Conservation (phyloP, 2,113 vertebrate genomes). For the Lamprotornis superbus region DNA sequence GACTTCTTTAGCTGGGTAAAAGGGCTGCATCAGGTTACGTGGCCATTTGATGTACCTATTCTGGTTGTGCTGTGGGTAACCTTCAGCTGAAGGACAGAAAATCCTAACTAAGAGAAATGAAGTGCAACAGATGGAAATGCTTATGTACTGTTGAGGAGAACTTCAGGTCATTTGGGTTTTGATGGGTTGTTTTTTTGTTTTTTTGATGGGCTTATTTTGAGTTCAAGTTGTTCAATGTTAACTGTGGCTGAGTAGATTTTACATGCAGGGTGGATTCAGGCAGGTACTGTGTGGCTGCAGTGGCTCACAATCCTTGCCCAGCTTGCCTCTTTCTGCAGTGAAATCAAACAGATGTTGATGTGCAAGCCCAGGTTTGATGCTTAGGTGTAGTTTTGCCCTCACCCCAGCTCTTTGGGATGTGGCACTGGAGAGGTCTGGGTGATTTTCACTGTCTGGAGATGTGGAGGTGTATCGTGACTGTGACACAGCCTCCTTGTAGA, state of each 20-base stretch:
- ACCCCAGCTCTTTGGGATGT: background rate
- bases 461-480: background rate
- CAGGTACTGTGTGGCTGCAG: background rate
- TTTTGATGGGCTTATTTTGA: background rate
- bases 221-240: background rate
- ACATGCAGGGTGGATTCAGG: fast-evolving
- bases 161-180: background rate
- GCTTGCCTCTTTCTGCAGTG: background rate
- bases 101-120: background rate
- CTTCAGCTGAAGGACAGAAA: background rate
- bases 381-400: background rate
- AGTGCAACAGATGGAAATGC: background rate
- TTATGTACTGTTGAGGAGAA: background rate
- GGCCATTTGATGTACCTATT: background rate
- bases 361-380: background rate
- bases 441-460: background rate
- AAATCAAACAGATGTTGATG: background rate
- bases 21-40: background rate
- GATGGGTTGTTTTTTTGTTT: background rate
- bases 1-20: background rate
- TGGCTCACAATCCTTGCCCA: background rate
- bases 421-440: fast-evolving
- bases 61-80: background rate
- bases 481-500: fast-evolving
- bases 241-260: background rate